Percentiles rank a stretch among this genome's conserved stretches.
Evolutionary conservation across 2,113 vertebrate genomes (phyloP).

Genomic region (Lagopus muta): DNA sequence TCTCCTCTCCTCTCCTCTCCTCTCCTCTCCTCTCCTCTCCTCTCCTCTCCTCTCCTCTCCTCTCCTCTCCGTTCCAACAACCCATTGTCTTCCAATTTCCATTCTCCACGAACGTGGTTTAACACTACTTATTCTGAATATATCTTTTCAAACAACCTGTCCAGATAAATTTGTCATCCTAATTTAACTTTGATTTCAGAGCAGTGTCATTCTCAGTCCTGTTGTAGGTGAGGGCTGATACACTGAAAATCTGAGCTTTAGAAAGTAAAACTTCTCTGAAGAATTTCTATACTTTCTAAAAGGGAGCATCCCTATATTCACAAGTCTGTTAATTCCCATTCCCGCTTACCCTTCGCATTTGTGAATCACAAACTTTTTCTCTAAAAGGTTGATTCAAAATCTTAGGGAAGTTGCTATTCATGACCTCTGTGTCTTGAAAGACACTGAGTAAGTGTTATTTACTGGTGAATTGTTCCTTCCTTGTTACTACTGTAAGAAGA

Average conservation of each 20-base stretch:
- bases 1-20: background rate
- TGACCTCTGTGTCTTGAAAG: background rate
- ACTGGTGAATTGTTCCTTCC: background rate
- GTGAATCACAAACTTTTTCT: background rate
- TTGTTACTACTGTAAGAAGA: background rate
- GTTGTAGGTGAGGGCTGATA: background rate
- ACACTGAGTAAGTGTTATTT: background rate
- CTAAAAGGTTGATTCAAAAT: background rate
- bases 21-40: background rate
- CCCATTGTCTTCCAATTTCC: background rate
- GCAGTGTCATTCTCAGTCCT: background rate
- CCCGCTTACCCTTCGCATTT: background rate
- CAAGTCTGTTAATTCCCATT: background rate
- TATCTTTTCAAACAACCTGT: background rate
- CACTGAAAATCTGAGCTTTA: background rate
- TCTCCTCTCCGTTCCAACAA: background rate
- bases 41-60: too few species aligned
- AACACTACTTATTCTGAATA: background rate
- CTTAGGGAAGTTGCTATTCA: background rate
- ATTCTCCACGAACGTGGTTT: background rate
- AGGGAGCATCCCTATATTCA: background rate
- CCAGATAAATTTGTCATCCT: background rate
- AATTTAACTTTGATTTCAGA: conserved; percentile 23
- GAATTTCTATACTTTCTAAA: background rate
- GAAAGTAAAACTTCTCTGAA: background rate